Evolutionary conservation across 2,797 vertebrate genomes (phyloP).

Genomic region (Cyprinodon diabolis): DNA sequence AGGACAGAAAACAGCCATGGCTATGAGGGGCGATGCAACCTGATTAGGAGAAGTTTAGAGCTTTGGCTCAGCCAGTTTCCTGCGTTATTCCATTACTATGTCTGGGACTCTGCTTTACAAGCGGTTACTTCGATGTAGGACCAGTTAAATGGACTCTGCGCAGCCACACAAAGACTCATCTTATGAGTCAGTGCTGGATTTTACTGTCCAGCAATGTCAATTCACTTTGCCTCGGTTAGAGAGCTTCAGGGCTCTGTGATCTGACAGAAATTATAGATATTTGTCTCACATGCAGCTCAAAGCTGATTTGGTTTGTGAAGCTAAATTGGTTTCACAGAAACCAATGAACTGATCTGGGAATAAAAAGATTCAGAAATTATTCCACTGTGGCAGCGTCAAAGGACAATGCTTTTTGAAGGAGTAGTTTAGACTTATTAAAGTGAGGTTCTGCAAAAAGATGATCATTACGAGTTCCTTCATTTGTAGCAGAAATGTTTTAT

Average conservation of each 20-base stretch:
- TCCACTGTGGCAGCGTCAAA: not conserved
- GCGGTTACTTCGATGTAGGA: too few relatives aligned
- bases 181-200: conserved; percentile 63
- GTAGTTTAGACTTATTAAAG: not conserved
- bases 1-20: conserved; percentile 22
- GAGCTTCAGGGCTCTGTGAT: conserved; percentile 41
- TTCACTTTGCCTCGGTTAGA: conserved; percentile 41
- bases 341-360: conserved; percentile 7
- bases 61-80: conserved; percentile 33
- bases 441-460: not conserved
- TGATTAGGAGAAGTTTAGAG: conserved; percentile 39
- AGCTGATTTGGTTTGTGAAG: conserved; percentile 42
- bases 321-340: conserved; percentile 38
- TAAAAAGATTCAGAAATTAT: not conserved
- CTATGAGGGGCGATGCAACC: conserved; percentile 44
- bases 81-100: conserved; percentile 61
- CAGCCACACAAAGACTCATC: conserved; percentile 43
- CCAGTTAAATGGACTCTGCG: not conserved
- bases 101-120: conserved; percentile 30
- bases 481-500: not conserved
- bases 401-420: too few relatives aligned
- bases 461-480: not conserved
- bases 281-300: conserved; percentile 35
- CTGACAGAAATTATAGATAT: conserved; percentile 54
- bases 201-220: conserved; percentile 71